Base-by-base conservation (phyloP, 2,113 vertebrate species). In the Perca schrenkii region DNA sequence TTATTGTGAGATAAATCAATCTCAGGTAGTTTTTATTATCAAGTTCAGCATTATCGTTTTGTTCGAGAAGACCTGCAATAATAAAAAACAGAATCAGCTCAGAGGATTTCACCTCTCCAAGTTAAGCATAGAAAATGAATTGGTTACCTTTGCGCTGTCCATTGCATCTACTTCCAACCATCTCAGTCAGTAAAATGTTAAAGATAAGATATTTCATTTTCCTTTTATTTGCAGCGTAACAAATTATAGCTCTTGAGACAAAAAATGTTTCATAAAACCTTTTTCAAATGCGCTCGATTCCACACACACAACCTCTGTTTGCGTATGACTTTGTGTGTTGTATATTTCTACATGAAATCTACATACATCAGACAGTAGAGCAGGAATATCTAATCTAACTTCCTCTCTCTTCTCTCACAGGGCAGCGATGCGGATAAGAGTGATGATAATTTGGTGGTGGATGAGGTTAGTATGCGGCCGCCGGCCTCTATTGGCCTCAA, bases 401-500 rank as follows among this genome's bases (percentile, higher is more conserved):
- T 22, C 77, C 17, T 60, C 71, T 65, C 75, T 82, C 77, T 84
- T 72, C 61, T 84, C 74, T 81, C 79, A 31, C 93, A 98, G 97
- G 97, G 97, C 89, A 98, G 97, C 0, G 97, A 98, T 4, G 97
- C 96, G 0, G 97, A 98, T 88, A 98, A 97, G 84, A 98, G 97
- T 4, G 97, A 98, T 71, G 97, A 98, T 94, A 98, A 98, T 93
- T 91, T 98, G 94, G 97, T 98, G 80, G 97, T 98, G 83, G 97
- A 98, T 83, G 97, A 95, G 95, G 95, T 96, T 79, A 84, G 95
- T 93, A 82, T 66, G 82, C 56, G 43, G 78, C 88, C 34, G 62
- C 53, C 2, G 77, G 86, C 81, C 87, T 89, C 66, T 63, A 68
- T 80, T 80, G 54, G 80, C 89, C 77, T 86, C 88, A 88, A 79